phyloP scores from a whole-genome alignment of 2,113 vertebrate genomes.

The Ascaphus truei region DNA sequence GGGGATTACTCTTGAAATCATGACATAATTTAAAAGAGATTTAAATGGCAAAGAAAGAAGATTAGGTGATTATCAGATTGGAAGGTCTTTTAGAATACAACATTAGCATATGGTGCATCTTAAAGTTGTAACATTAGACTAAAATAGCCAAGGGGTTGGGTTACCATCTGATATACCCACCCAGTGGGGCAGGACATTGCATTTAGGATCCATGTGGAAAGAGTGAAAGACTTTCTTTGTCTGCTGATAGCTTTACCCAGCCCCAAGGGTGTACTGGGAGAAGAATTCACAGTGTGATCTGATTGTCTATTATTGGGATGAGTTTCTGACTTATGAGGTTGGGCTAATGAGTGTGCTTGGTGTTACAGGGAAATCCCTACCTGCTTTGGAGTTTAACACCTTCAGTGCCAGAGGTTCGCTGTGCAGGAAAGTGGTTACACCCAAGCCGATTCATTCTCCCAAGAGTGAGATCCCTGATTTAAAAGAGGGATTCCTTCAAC shows the following conservation, averaged over 20 bases:
- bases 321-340: neutral
- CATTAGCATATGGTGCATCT: neutral
- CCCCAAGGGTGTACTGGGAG: neutral
- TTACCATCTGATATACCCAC: constrained; percentile 21
- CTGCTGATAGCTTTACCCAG: constrained; percentile 6
- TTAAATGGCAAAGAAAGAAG: neutral
- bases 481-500: too few relatives aligned
- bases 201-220: constrained; percentile 1
- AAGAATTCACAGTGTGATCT: neutral
- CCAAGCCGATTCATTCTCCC: too few relatives aligned
- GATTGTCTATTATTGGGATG: neutral
- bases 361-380: constrained; percentile 3
- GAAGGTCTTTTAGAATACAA: neutral
- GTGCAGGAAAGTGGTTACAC: too few relatives aligned
- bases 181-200: constrained; percentile 8
- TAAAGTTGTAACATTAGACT: neutral
- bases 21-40: neutral
- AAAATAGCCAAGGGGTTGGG: neutral
- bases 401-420: neutral
- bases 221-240: constrained; percentile 10
- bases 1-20: neutral
- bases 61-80: neutral
- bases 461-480: too few relatives aligned
- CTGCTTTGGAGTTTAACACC: neutral
- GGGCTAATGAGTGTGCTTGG: neutral